Base-by-base conservation (phyloP, 92 coral and sea anemone genomes). In the Hydrozoanthus gracilis region DNA sequence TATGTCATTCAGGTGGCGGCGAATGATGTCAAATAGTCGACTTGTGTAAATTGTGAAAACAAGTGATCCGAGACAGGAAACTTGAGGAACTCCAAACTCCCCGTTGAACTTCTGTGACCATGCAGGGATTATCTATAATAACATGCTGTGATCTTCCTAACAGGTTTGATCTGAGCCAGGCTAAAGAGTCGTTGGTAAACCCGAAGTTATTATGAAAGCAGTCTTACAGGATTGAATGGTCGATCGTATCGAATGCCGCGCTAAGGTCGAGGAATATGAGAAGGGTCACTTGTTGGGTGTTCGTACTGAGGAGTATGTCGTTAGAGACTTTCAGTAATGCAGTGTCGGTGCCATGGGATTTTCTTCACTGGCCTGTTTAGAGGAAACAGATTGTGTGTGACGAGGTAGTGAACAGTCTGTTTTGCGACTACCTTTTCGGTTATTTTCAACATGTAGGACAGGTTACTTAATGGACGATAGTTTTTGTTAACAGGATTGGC, bases 401-500 rank as follows among this genome's bases (percentile, higher is more conserved):
- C 71, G 44, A 66, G 71, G 71, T 15, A 44, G 44, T 66, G 71
- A 66, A 66, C 71, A 15, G 71, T 66, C 17, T 68, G 73, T 27
- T 68, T 68, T 68, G 73, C 73, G 8, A 20, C 73, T 68, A 20
- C 73, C 47, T 68, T 68, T 68, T 68, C 47, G 47, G 73, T 68
- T 68, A 68, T 18, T 9, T 27, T 68, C 73, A 44, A 68, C 46
- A 68, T 68, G 73, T 20, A 68, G 73, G 73, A 20, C 73, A 1
- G 73, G 73, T 68, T 68, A 68, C 73, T 68, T 68, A 68, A 68
- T 68, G 73, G 46, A 68, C 2, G 46, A 68, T 68, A 61, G 68
- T 13, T 61, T 61, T 61, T 61, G 68, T 61, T 11, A 61, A 0
- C 68, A 61, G 1, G 65, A 58, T 61, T 61, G 68, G 68, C 68